phyloP scores from a whole-genome alignment of 2,888 invertebrate species.

The Oligia strigilis region DNA sequence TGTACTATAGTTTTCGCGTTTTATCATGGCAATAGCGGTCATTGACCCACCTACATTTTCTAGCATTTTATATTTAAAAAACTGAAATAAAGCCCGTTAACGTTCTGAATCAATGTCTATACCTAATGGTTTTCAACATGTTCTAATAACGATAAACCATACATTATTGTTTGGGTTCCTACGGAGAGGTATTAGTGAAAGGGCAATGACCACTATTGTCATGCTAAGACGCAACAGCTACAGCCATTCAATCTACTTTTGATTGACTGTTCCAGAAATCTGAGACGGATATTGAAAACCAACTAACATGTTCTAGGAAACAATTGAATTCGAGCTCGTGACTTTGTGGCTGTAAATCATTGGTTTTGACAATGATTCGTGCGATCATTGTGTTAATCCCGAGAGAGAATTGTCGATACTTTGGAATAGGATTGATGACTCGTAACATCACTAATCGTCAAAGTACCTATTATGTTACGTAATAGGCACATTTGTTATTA shows the following conservation, averaged over 20 bases:
- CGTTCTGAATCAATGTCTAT: not conserved
- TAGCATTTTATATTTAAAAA: not conserved
- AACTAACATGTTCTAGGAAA: not conserved
- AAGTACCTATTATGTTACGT: not conserved
- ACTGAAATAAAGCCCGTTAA: not conserved
- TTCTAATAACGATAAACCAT: not conserved
- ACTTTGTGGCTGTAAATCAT: not conserved
- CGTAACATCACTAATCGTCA: not conserved
- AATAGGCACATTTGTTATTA: not conserved
- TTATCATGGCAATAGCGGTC: not conserved
- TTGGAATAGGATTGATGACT: not conserved
- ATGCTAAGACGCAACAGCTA: not conserved
- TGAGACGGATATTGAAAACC: not conserved
- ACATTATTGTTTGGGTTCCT: not conserved
- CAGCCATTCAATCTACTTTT: not conserved
- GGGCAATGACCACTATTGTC: not conserved
- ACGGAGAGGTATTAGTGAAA: not conserved
- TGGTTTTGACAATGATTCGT: not conserved
- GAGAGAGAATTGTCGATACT: not conserved
- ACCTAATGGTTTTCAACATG: not conserved
- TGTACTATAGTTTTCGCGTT: not conserved
- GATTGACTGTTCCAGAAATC: conserved; percentile 1
- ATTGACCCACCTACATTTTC: not conserved
- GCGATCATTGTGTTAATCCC: not conserved
- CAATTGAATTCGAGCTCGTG: not conserved